Percentiles rank a stretch among this genome's conserved stretches.
These are phyloP conservation scores for Tetraodon nigroviridis DNA, from an alignment of 2,113 vertebrate species.

Conservation along the genomic window DNA sequence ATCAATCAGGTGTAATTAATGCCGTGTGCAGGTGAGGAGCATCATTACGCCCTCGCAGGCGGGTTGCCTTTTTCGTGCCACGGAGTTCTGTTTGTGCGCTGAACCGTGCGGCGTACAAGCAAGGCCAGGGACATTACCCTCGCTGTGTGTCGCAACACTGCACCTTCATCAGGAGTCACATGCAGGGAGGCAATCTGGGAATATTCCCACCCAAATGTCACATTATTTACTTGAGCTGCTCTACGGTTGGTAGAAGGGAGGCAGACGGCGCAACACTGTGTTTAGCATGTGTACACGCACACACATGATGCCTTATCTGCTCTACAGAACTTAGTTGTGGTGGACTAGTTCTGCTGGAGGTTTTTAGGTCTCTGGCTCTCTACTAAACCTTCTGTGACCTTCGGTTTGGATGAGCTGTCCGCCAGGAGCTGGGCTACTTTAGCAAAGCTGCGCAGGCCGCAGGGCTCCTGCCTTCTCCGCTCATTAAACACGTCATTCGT, in stretches of 20 bases:
- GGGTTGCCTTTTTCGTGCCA: slow-evolving; percentile 51
- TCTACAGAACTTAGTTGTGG: too few species aligned
- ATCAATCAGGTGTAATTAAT: slow-evolving; percentile 73
- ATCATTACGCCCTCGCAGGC: slow-evolving; percentile 64
- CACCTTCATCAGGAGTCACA: slow-evolving; percentile 51
- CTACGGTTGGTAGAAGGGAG: background rate
- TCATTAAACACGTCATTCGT: too few species aligned
- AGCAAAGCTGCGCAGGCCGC: too few species aligned
- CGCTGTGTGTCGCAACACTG: slow-evolving; percentile 56
- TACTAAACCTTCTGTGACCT: too few species aligned
- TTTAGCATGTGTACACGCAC: too few species aligned
- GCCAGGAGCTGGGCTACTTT: too few species aligned
- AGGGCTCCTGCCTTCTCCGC: too few species aligned
- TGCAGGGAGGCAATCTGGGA: slow-evolving; percentile 55
- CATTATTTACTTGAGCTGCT: slow-evolving; percentile 14
- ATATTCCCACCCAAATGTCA: slow-evolving; percentile 31
- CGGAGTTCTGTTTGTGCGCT: slow-evolving; percentile 66
- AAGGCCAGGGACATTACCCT: slow-evolving; percentile 66
- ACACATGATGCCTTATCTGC: too few species aligned
- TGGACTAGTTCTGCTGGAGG: too few species aligned
- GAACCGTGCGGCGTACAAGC: slow-evolving; percentile 61
- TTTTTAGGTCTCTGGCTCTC: too few species aligned
- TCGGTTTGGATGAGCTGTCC: too few species aligned
- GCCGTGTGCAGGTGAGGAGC: slow-evolving; percentile 60
- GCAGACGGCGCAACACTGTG: too few species aligned